Evolutionary conservation across 2,113 vertebrate species (phyloP), one percentile per base, ranked within the genome.

Genomic region (Daboia siamensis): DNA sequence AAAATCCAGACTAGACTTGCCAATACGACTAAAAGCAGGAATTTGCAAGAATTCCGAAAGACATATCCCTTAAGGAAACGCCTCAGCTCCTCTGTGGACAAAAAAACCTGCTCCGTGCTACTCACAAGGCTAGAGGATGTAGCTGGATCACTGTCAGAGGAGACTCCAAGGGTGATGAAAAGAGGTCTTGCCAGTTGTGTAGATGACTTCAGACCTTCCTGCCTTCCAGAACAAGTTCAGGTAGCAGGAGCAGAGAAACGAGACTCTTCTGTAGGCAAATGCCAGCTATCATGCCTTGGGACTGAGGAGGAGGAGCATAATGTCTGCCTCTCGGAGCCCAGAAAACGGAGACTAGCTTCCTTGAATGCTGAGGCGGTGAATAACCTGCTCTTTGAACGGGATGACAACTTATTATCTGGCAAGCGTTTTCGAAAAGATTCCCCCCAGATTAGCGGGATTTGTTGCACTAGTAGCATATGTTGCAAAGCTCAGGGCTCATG

Each of bases 291-390:
- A 92, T 96, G 2, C 17, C 96, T 95, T 4, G 93, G 91, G 93
- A 61, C 51, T 13, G 96, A 95, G 96, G 95, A 96, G 90, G 97
- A 94, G 94, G 96, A 92, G 21, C 56, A 46, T 26, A 96, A 96
- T 26, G 57, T 95, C 26, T 97, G 97, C 95, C 94, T 96, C 1
- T 80, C 95, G 0, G 98, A 99, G 96, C 99, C 99, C 56, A 98
- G 99, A 87, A 98, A 98, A 92, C 98, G 99, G 88, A 98, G 99
- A n/a, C 96, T 99, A 95, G 99, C 99, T 74, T 99, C 99, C n/a
- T 98, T 99, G 26, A 99, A 99, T 0, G 99, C 99, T 0, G 99
- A 99, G 97, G 99, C 99, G 0, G 98, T 99, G 80, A 99, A 99
- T 97, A 99, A 98, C 94, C 93, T 99, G 96, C 98, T 99, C 55